Conservation (phyloP, 2,888 invertebrate genomes). For the Leptinotarsa haldemani region DNA sequence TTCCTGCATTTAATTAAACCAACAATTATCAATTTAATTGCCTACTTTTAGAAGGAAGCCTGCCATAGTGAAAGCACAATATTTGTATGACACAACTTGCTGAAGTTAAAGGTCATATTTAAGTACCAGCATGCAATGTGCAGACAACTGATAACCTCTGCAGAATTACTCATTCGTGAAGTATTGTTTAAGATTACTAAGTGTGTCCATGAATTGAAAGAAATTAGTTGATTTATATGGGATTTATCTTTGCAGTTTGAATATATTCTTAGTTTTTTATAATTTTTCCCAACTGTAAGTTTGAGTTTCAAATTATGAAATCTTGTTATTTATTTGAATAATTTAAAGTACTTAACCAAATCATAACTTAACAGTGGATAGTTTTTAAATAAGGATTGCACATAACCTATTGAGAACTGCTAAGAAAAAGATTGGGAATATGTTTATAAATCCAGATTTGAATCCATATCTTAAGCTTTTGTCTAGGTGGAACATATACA, state of each 20-base stretch:
- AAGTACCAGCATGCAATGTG: conserved; percentile 24
- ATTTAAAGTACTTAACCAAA: too few species aligned
- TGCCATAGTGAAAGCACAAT: conserved; percentile 26
- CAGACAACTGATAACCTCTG: conserved; percentile 10
- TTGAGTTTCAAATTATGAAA: too few species aligned
- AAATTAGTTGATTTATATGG: background rate
- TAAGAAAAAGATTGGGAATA: too few species aligned
- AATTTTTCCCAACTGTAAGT: background rate
- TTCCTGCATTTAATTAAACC: conserved; percentile 2
- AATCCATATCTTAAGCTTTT: too few species aligned
- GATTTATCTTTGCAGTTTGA: background rate
- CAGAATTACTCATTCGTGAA: conserved; percentile 28
- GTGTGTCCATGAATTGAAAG: background rate
- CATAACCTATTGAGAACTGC: too few species aligned
- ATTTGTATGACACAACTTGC: conserved; percentile 21
- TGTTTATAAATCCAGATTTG: too few species aligned
- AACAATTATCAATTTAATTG: background rate
- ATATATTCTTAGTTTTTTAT: background rate
- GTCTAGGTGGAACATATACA: too few species aligned
- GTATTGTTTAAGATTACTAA: background rate
- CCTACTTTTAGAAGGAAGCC: conserved; percentile 6
- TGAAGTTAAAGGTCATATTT: conserved; percentile 23
- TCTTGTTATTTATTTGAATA: too few species aligned
- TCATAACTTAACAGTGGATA: too few species aligned
- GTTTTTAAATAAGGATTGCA: too few species aligned